Conservation (phyloP, 2,797 vertebrate species). For the Mallotus villosus region DNA sequence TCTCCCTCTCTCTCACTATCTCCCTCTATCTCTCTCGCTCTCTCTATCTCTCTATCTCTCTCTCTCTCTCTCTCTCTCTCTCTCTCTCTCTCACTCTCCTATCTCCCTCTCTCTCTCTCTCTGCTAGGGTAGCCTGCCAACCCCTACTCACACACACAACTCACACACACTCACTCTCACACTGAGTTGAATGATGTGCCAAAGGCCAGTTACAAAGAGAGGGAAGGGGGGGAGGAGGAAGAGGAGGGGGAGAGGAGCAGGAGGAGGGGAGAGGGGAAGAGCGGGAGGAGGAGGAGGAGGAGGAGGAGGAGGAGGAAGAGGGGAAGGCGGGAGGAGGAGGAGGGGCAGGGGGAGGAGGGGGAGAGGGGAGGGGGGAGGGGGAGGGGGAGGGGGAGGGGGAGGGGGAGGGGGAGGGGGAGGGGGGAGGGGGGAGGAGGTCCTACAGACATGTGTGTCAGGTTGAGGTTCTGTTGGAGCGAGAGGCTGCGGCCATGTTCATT, state of each 20-base stretch:
- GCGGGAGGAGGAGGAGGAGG: no score
- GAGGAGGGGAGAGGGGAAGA: no score
- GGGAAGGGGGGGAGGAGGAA: no score
- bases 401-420: neutral
- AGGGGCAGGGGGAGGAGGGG: no score
- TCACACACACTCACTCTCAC: neutral
- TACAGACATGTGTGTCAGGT: slow-evolving; percentile 17
- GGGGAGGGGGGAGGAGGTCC: no score
- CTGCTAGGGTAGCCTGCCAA: neutral
- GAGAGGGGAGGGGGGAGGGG: no score
- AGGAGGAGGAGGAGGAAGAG: no score
- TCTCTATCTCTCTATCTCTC: neutral
- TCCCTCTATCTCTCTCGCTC: no score
- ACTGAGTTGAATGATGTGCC: neutral
- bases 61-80: no score
- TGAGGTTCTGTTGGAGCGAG: slow-evolving; percentile 12
- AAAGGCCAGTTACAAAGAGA: neutral
- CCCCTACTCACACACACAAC: slow-evolving; percentile 1
- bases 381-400: no score
- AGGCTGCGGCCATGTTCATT: slow-evolving; percentile 2
- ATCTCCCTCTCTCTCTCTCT: neutral
- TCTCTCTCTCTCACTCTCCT: neutral
- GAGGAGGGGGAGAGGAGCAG: neutral
- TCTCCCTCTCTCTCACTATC: neutral
- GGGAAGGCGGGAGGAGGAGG: no score